Evolutionary conservation across 37 sponge, comb jelly and placozoan genomes (phyloP).

Genomic region (Diacarnus erythraeanus): DNA sequence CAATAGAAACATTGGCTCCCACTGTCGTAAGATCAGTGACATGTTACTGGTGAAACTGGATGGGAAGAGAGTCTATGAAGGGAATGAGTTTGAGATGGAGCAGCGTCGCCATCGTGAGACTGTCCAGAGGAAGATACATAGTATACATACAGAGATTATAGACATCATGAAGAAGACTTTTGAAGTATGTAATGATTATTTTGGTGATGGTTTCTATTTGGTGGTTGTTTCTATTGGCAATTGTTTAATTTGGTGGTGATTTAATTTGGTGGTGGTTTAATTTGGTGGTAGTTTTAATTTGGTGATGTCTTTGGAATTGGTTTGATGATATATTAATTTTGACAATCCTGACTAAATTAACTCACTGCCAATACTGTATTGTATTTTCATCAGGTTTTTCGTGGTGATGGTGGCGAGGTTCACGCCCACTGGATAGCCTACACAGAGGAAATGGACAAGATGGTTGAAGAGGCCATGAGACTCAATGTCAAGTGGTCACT

Average conservation of each 20-base stretch:
- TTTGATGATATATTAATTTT: not conserved
- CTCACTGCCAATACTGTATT: no score
- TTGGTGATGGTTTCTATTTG: not conserved
- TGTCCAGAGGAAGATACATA: slow-evolving; percentile 56
- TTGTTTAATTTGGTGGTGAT: not conserved
- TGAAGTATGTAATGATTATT: slow-evolving; percentile 29
- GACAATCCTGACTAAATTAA: no score
- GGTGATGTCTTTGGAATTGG: not conserved
- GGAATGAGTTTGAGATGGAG: slow-evolving; percentile 83
- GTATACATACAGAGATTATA: slow-evolving; percentile 80
- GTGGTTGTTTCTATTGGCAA: not conserved
- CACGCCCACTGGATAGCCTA: slow-evolving; percentile 84
- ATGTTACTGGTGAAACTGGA: slow-evolving; percentile 83
- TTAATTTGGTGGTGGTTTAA: not conserved
- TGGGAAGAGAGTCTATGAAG: slow-evolving; percentile 86
- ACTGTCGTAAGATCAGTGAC: slow-evolving; percentile 85
- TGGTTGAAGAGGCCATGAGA: slow-evolving; percentile 96
- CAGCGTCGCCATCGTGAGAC: slow-evolving; percentile 76
- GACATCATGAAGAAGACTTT: slow-evolving; percentile 70
- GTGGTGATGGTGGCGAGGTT: slow-evolving; percentile 82
- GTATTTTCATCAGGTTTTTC: slow-evolving; percentile 54
- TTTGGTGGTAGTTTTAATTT: not conserved
- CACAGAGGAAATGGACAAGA: slow-evolving; percentile 87
- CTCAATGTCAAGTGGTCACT: slow-evolving; percentile 98
- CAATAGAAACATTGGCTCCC: slow-evolving; percentile 69